Percentiles rank a stretch among this genome's conserved stretches.
phyloP scores from a whole-genome alignment of 2,888 invertebrate genomes.

The Merodon equestris region DNA sequence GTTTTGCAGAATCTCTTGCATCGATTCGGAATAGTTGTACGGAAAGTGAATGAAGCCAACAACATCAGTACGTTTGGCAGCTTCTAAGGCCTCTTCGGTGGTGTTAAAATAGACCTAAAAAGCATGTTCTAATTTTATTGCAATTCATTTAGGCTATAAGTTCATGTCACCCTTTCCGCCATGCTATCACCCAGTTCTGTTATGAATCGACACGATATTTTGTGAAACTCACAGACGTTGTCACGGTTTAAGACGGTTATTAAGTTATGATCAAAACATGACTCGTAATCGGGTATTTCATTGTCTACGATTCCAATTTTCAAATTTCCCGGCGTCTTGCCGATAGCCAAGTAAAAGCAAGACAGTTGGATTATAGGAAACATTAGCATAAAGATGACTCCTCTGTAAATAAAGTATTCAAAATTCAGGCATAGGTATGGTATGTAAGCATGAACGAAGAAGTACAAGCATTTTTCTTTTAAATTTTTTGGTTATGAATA shows the following conservation, averaged over 20 bases:
- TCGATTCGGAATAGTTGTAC: constrained; percentile 85
- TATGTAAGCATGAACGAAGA: too few relatives aligned
- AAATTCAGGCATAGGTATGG: too few relatives aligned
- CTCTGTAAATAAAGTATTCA: constrained; percentile 80
- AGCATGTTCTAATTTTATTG: constrained; percentile 1
- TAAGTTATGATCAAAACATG: constrained; percentile 76
- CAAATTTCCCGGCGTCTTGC: constrained; percentile 86
- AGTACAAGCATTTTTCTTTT: too few relatives aligned
- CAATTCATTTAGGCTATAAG: constrained; percentile 37
- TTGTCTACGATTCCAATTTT: constrained; percentile 89
- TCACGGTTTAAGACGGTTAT: constrained; percentile 78
- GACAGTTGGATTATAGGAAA: constrained; percentile 90
- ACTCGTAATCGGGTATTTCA: constrained; percentile 81
- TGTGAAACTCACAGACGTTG: constrained; percentile 80
- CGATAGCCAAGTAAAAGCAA: constrained; percentile 89
- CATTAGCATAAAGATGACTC: constrained; percentile 88
- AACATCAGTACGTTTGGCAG: constrained; percentile 80
- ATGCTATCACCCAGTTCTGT: constrained; percentile 81
- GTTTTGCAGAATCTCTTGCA: constrained; percentile 81
- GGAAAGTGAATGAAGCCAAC: constrained; percentile 85
- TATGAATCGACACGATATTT: constrained; percentile 83
- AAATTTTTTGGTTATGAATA: too few relatives aligned
- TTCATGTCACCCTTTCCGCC: constrained; percentile 78
- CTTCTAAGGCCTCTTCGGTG: constrained; percentile 80
- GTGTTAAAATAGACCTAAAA: constrained; percentile 80